Percentiles rank a stretch among this genome's conserved stretches.
Evolutionary conservation across 2,113 vertebrate genomes (phyloP).

Genomic region (Campylomormyrus tamandua): DNA sequence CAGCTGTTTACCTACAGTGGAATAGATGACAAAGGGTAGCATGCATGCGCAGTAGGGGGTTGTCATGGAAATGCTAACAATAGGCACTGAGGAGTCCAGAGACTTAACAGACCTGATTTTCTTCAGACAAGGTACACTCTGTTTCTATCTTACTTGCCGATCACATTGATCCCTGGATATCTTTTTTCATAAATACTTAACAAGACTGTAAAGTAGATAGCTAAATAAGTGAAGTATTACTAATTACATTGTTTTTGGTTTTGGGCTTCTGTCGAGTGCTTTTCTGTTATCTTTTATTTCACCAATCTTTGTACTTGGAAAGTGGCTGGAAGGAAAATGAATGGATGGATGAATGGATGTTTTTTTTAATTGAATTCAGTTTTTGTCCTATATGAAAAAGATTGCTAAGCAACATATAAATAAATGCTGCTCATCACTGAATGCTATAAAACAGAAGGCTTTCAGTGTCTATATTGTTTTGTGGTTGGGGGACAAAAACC

Average conservation of each 20-base stretch:
- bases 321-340: neutral
- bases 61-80: slow-evolving; percentile 10
- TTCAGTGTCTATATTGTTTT: neutral
- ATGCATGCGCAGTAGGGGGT: neutral
- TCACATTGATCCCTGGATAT: neutral
- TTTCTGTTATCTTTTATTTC: neutral
- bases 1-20: neutral
- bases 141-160: neutral
- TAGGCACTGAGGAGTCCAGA: neutral
- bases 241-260: neutral
- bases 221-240: neutral
- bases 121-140: neutral
- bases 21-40: neutral
- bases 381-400: neutral
- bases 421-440: neutral
- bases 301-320: neutral
- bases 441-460: neutral
- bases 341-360: neutral
- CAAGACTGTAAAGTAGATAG: neutral
- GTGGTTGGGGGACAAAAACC: neutral
- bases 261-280: neutral
- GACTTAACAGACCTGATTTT: neutral
- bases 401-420: neutral
- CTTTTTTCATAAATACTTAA: neutral
- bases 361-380: neutral